These are phyloP conservation scores for Strigamia maritima DNA, from an alignment of 2,888 invertebrate species.

Conservation along the genomic window DNA sequence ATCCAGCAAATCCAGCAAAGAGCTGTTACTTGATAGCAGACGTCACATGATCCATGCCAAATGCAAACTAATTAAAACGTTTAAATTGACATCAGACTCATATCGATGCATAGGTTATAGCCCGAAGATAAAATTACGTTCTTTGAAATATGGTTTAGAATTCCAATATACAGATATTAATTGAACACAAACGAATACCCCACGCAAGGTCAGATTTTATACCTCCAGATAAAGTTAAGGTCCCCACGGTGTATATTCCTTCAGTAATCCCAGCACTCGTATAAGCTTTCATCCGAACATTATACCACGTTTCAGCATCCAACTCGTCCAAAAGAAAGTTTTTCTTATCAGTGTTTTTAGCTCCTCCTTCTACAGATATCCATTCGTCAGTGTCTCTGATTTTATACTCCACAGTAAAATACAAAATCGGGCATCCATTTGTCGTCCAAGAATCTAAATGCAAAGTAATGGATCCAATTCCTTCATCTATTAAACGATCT, in stretches of 20 bases:
- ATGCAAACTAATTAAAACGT: no score
- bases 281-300: constrained; percentile 47
- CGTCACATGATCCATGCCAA: no score
- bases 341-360: constrained; percentile 45
- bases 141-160: no score
- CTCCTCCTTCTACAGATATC: constrained; percentile 46
- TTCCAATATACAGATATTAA: no score
- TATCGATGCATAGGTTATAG: no score
- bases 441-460: constrained; percentile 52
- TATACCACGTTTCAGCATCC: constrained; percentile 47
- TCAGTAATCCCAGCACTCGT: constrained; percentile 48
- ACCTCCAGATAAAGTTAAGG: constrained; percentile 47
- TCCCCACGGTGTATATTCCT: constrained; percentile 47
- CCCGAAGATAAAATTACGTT: no score
- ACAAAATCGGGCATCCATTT: constrained; percentile 53
- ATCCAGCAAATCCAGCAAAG: no score
- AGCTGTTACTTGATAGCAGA: no score
- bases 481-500: constrained; percentile 51
- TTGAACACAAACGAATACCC: no score
- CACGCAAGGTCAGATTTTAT: not conserved
- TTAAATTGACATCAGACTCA: no score
- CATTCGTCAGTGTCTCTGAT: constrained; percentile 44
- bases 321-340: constrained; percentile 47
- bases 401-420: constrained; percentile 52
- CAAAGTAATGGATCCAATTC: constrained; percentile 53